phyloP scores from a whole-genome alignment of 2,797 vertebrate species.

The Sus cebifrons region DNA sequence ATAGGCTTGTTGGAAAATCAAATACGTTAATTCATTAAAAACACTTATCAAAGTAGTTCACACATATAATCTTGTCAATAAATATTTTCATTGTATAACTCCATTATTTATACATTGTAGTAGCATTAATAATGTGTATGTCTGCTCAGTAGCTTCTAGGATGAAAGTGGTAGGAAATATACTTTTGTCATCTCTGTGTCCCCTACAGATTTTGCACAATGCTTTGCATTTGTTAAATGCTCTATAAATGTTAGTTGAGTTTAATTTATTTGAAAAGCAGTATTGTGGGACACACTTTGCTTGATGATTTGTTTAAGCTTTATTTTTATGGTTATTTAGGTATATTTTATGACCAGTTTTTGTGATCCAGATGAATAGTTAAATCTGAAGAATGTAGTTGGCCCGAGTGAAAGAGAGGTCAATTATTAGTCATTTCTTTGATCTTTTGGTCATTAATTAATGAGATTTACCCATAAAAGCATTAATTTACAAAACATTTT shows the following conservation, averaged over 20 bases:
- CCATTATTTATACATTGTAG: neutral
- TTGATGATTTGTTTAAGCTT: conserved; percentile 35
- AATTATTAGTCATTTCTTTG: conserved; percentile 59
- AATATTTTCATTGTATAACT: neutral
- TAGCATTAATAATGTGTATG: neutral
- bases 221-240: neutral
- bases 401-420: conserved; percentile 48
- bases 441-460: conserved; percentile 53
- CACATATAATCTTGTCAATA: neutral
- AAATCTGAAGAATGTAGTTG: conserved; percentile 40
- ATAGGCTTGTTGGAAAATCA: neutral
- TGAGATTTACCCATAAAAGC: conserved; percentile 46
- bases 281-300: neutral
- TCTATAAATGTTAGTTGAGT: neutral
- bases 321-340: conserved; percentile 55
- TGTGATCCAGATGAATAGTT: conserved; percentile 15
- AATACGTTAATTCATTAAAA: neutral
- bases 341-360: conserved; percentile 56
- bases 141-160: neutral
- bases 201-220: neutral
- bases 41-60: neutral
- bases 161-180: neutral
- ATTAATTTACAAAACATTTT: conserved; percentile 64
- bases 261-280: neutral
- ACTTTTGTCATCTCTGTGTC: neutral